These are phyloP conservation scores for Merluccius polli DNA, from an alignment of 2,797 vertebrate species.

Conservation along the genomic window DNA sequence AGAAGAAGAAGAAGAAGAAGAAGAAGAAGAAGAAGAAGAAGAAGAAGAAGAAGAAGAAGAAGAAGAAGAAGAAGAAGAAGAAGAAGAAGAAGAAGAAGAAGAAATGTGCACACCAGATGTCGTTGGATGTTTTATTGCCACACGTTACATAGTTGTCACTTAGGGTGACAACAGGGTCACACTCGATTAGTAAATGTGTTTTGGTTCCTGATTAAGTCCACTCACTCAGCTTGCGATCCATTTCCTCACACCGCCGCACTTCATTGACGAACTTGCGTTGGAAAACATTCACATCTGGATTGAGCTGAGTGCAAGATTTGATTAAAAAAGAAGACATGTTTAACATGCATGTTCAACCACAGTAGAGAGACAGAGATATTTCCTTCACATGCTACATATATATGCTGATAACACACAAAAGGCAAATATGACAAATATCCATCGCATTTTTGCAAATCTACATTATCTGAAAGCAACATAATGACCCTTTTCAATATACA, in stretches of 20 bases:
- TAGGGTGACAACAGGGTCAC: background rate
- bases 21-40: background rate
- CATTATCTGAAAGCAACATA: background rate
- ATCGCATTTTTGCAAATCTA: background rate
- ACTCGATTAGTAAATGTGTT: background rate
- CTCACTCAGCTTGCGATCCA: constrained; percentile 96
- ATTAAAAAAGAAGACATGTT: background rate
- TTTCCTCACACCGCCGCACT: constrained; percentile 93
- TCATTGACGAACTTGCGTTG: constrained; percentile 98
- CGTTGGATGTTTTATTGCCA: background rate
- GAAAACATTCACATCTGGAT: constrained; percentile 97
- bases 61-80: background rate
- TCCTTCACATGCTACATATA: background rate
- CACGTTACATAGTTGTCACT: background rate
- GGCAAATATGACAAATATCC: background rate
- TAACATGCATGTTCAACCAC: background rate
- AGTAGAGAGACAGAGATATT: background rate
- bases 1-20: background rate
- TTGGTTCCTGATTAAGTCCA: constrained; percentile 11
- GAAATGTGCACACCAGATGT: background rate
- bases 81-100: background rate
- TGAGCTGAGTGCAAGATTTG: constrained; percentile 73
- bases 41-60: background rate
- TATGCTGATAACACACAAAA: background rate
- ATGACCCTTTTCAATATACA: background rate